A percentile compares a stretch with the other conserved stretches of the same genome.
Conservation (phyloP, 2,113 vertebrate genomes). For the Oryzias curvinotus region DNA sequence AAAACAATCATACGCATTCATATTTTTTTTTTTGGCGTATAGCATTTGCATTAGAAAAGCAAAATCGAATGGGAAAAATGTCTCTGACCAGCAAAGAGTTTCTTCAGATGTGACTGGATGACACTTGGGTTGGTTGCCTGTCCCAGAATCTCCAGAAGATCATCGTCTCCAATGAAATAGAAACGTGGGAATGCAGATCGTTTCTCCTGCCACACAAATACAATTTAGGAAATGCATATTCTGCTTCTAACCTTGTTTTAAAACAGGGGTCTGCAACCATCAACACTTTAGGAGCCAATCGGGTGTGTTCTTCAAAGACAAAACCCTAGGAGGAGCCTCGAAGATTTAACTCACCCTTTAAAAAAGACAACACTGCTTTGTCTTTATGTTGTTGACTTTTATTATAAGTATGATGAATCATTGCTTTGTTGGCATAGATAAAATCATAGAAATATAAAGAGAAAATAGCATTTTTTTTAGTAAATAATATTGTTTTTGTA, state of each 20-base stretch:
- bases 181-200: slow-evolving; percentile 95
- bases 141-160: slow-evolving; percentile 94
- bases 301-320: too few species aligned
- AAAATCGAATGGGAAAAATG: background rate
- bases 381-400: too few species aligned
- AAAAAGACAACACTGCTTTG: background rate
- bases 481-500: too few species aligned
- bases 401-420: too few species aligned
- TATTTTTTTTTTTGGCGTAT: background rate
- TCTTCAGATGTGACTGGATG: slow-evolving; percentile 96
- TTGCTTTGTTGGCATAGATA: too few species aligned
- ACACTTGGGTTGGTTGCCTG: slow-evolving; percentile 91
- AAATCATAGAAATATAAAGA: too few species aligned
- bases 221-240: background rate
- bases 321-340: too few species aligned
- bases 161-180: slow-evolving; percentile 98
- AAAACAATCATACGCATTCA: background rate
- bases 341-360: too few species aligned
- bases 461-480: too few species aligned
- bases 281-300: too few species aligned
- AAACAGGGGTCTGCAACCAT: too few species aligned
- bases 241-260: too few species aligned
- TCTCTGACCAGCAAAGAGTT: slow-evolving; percentile 91
- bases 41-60: background rate
- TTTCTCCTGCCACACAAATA: slow-evolving; percentile 83